Evolutionary conservation across 2,113 vertebrate species (phyloP), one percentile per base, ranked within the genome.

Genomic region (Redunca redunca): DNA sequence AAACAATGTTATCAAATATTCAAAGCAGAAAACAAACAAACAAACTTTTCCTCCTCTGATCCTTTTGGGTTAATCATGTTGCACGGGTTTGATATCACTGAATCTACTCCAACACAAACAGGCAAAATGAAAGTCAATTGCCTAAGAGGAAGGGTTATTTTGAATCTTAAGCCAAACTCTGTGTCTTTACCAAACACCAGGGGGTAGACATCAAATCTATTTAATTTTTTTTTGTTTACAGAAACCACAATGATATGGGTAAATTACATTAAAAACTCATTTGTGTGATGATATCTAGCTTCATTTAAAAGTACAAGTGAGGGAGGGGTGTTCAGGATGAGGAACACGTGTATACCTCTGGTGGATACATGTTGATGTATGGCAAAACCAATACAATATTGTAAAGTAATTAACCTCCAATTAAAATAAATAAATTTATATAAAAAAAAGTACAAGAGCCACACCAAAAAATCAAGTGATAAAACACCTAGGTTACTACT

Each of bases 241-340:
- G 36, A 57, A 96, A 82, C 21, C 53, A 93, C 6, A 62, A 57
- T 78, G 36, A 16, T 55, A 3, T 40, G 25, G 52, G 55, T 14
- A 90, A 97, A 89, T 36, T 74, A 87, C 6, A 46, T 74, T 90
- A 82, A 92, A 94, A 85, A 87, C 88, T 95, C 43, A 83, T 91
- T 91, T 91, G 50, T 43, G n/a, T 83, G 19, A 94, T 95, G 82
- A 90, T 57, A 77, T 82, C 23, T n/a, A 81, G 15, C 57, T 96
- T 90, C 64, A 92, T 94, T 86, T 86, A 88, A 52, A 36, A 92
- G 12, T 33, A 53, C 62, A 78, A 84, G 40, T 67, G 3, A 21
- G 19, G 19, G 53, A 55, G 10, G 25, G 57, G 57, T 4, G 10
- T 58, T 58, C 57, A 58, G 57, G 57, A 58, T 58, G 57, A 58